Base-by-base conservation (phyloP, 2,888 invertebrate species). In the Erynnis tages region DNA sequence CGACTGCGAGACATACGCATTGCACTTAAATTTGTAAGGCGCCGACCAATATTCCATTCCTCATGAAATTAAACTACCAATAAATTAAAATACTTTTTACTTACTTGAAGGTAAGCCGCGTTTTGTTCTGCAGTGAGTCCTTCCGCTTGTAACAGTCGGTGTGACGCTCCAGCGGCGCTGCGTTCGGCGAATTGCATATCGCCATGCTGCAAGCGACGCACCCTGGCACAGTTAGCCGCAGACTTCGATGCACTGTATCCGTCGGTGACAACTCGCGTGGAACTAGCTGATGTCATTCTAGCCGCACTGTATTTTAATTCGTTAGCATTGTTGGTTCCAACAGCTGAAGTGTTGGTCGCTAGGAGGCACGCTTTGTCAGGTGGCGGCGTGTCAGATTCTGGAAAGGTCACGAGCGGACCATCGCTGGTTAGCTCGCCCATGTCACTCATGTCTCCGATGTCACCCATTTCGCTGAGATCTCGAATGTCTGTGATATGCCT, bases 111-210 rank as follows among this genome's bases (percentile, higher is more conserved):
- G 61, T 94, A 92, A 54, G 96, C 93, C 60, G 95, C 93, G 73
- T 95, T 94, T 80, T 96, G 95, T 83, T 97, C 96, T 1, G 96
- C 94, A 16, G 94, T 94, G 56, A 96, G 91, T 35, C 96, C 96
- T 72, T 96, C 96, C 56, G 96, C 91, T 81, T 96, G 96, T 57
- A 96, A 84, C 61, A 95, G 91, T 59, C 96, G 94, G 62, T 94
- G 92, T 58, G 94, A 92, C 10, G 96, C 95, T 19, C 94, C 93
- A 30, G 95, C 94, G 32, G 95, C 93, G 67, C 92, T 93, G 60
- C 93, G 93, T 81, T 95, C 95, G 67, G 95, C 94, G 77, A 95
- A 96, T 55, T 94, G 94, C 52, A 96, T 82, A 70, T 96, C 96
- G 27, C 95, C 96, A 17, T 96, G 91, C 74, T 96, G 95, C 56